phyloP scores from a whole-genome alignment of 2,888 invertebrate genomes.

The Limenitis arthemis region DNA sequence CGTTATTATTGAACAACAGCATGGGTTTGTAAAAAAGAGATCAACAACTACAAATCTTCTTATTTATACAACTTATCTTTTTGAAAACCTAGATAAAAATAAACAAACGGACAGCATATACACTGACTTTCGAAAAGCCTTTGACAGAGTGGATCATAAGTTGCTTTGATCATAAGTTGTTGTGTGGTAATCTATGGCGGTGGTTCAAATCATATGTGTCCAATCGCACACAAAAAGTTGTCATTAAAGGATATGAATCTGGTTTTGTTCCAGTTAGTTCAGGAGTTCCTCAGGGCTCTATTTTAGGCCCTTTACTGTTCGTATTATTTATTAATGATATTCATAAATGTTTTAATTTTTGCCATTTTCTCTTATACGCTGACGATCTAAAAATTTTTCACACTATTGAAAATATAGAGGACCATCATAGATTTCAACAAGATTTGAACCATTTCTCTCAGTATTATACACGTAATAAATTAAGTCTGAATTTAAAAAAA shows the following conservation, averaged over 20 bases:
- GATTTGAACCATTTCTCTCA: conserved; percentile 18
- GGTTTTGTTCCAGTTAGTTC: conserved; percentile 11
- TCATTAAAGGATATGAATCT: conserved; percentile 7
- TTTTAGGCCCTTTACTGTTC: conserved; percentile 21
- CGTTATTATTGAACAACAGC: neutral
- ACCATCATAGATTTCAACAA: conserved; percentile 13
- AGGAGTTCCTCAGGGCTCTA: conserved; percentile 26
- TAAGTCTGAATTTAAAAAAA: conserved; percentile 17
- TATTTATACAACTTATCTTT: neutral
- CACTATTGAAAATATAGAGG: conserved; percentile 4
- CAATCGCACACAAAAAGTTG: conserved; percentile 21
- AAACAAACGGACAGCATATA: neutral
- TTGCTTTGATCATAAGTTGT: neutral
- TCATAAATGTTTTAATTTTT: conserved; percentile 10
- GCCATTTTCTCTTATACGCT: conserved; percentile 18
- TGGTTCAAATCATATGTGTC: conserved; percentile 18
- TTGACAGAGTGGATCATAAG: neutral
- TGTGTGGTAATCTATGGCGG: neutral
- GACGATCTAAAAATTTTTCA: conserved; percentile 19
- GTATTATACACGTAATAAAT: conserved; percentile 17
- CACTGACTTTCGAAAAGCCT: neutral
- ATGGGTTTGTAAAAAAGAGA: neutral
- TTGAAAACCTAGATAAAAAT: neutral
- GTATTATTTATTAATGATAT: conserved; percentile 22
- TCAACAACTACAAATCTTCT: neutral